Base-by-base conservation (phyloP, 1,140 invertebrate species). In the Ectropis grisescens region DNA sequence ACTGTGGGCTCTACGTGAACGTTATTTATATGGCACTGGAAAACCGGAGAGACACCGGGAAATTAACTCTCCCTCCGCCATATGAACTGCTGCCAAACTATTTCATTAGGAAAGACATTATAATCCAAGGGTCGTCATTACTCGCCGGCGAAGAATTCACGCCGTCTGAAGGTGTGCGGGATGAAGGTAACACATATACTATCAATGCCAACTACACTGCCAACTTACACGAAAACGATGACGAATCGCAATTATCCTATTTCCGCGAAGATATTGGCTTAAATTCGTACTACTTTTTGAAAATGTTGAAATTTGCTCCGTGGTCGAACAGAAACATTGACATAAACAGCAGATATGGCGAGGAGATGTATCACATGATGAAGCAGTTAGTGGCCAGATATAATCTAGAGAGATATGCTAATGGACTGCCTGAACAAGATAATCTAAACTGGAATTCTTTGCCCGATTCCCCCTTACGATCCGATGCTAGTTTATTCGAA, bases 1-100 rank as follows among this genome's bases (percentile, higher is more conserved):
- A 88, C 39, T 82, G 84, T 54, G 82, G 76, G 1, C 47, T 84
- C 11, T 88, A 82, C 44, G 29, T 72, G 1, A 70, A 75, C 25
- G 83, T 84, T 9, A 47, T 88, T 15, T 84, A 82, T 28, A 54
- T 76, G 11, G 82, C 85, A 1, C 52, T 86, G 8, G 16, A 76
- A 2, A 69, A 60, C 11, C 78, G 84, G 49, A 69, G 61, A 16
- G 85, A 86, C 28, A 85, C 82, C 2, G 58, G 62, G 19, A 82
- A 68, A 44, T 37, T 87, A 13, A 62, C 72, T 9, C 31, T 87
- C 5, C 85, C 85, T n/a, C 55, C 81, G 0, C 74, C 78, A 2
- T 86, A 85, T 32, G 86, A 87, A 58, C 28, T 86, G 6, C 58
- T 84, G 24, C 85, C 86, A 0, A 76, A 86, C 33, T 65, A 66